Conservation (phyloP, 2,888 invertebrate genomes). For the Aphidoletes aphidimyza region DNA sequence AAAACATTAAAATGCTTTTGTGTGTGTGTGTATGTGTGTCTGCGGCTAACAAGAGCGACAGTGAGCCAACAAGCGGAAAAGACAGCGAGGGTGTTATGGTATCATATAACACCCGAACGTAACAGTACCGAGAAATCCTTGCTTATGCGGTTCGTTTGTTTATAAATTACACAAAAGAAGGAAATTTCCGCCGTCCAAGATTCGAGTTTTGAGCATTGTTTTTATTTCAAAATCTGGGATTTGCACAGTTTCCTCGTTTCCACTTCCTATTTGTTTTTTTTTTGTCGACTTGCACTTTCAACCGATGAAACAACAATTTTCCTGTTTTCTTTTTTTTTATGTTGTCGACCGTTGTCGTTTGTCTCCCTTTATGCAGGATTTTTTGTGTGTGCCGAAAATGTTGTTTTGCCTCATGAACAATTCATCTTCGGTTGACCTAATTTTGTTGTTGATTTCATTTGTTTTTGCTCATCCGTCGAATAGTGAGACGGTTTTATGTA, state of each 20-base stretch:
- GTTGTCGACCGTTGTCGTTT: background rate
- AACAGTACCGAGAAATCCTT: background rate
- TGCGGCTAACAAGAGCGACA: background rate
- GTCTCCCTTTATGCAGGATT: too few relatives aligned
- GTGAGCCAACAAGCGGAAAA: too few relatives aligned
- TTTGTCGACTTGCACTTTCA: background rate
- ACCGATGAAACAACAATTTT: slow-evolving; percentile 14
- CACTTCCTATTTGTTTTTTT: background rate
- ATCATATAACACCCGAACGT: slow-evolving; percentile 27
- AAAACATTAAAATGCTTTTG: slow-evolving; percentile 25
- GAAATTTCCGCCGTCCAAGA: background rate
- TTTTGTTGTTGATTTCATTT: background rate
- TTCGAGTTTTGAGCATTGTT: background rate
- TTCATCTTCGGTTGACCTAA: slow-evolving; percentile 7
- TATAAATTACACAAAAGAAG: slow-evolving; percentile 20
- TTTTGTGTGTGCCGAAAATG: background rate
- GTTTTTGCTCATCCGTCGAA: background rate
- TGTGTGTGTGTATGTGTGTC: too few relatives aligned
- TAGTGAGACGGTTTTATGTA: background rate
- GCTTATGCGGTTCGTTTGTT: background rate
- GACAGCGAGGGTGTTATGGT: background rate
- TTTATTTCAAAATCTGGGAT: background rate
- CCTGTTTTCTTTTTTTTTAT: background rate
- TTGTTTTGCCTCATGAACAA: slow-evolving; percentile 10
- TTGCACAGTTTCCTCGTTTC: background rate